phyloP scores from a whole-genome alignment of 2,888 invertebrate genomes.

The Bellardia bayeri region DNA sequence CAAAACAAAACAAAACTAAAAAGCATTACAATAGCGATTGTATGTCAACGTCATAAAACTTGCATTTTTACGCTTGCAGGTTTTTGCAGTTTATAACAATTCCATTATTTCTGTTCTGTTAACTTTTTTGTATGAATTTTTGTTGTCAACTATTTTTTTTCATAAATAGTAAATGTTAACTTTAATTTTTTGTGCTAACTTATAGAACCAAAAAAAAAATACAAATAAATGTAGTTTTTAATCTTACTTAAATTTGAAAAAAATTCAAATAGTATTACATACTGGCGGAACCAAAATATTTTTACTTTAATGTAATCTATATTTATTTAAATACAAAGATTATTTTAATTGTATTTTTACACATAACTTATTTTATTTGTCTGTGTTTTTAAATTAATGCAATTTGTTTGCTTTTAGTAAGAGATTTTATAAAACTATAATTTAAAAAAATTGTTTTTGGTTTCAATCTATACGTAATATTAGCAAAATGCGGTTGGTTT shows the following conservation, averaged over 20 bases:
- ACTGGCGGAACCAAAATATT: constrained; percentile 46
- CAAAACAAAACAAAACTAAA: constrained; percentile 40
- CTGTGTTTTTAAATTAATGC: too few relatives aligned
- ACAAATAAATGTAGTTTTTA: constrained; percentile 1
- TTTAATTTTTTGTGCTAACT: constrained; percentile 16
- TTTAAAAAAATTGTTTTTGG: constrained; percentile 3
- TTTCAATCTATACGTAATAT: constrained; percentile 8
- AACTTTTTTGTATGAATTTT: constrained; percentile 6
- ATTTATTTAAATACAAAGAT: constrained; percentile 28
- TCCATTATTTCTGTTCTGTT: constrained; percentile 63
- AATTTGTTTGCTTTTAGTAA: not conserved
- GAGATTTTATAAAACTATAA: not conserved
- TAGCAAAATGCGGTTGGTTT: not conserved
- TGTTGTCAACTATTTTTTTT: constrained; percentile 9
- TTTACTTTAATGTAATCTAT: constrained; percentile 39
- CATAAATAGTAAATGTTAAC: not conserved
- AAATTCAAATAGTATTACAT: constrained; percentile 9
- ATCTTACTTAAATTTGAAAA: constrained; percentile 52
- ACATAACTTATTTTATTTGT: too few relatives aligned
- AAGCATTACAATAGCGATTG: constrained; percentile 66
- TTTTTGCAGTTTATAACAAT: constrained; percentile 67
- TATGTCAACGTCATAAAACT: constrained; percentile 74
- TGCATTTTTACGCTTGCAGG: constrained; percentile 72
- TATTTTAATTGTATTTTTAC: too few relatives aligned
- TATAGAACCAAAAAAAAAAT: not conserved